Percentiles rank a stretch among this genome's conserved stretches.
Conservation (phyloP, 2,797 vertebrate species). For the Aselliscus stoliczkanus region DNA sequence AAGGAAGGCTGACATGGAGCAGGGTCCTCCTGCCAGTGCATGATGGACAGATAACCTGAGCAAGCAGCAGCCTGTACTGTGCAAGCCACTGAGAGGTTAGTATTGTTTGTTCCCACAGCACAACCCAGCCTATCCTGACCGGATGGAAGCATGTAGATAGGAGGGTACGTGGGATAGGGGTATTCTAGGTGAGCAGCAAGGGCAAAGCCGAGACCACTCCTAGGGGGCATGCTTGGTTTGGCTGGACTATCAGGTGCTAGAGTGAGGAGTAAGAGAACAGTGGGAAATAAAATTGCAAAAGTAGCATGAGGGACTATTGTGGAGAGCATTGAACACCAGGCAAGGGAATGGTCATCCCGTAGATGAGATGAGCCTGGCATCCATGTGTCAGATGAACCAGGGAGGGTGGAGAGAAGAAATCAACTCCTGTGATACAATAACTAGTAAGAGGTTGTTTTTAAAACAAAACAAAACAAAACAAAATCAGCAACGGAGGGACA, state of each 20-base stretch:
- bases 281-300: neutral
- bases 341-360: rapidly evolving
- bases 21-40: neutral
- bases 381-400: neutral
- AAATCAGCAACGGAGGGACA: neutral
- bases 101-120: neutral
- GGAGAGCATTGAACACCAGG: neutral
- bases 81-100: neutral
- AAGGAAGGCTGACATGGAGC: neutral
- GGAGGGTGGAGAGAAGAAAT: neutral
- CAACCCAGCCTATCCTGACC: no score
- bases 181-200: rapidly evolving
- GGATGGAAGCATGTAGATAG: rapidly evolving
- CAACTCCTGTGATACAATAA: neutral
- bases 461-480: no score
- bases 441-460: neutral
- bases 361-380: neutral
- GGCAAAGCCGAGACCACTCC: neutral
- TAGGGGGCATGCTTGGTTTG: neutral
- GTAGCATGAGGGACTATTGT: rapidly evolving
- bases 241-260: neutral
- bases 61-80: neutral
- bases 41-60: neutral
- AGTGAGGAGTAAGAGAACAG: neutral
- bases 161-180: neutral